phyloP scores from a whole-genome alignment of 2,797 vertebrate species.

The Podargus strigoides region DNA sequence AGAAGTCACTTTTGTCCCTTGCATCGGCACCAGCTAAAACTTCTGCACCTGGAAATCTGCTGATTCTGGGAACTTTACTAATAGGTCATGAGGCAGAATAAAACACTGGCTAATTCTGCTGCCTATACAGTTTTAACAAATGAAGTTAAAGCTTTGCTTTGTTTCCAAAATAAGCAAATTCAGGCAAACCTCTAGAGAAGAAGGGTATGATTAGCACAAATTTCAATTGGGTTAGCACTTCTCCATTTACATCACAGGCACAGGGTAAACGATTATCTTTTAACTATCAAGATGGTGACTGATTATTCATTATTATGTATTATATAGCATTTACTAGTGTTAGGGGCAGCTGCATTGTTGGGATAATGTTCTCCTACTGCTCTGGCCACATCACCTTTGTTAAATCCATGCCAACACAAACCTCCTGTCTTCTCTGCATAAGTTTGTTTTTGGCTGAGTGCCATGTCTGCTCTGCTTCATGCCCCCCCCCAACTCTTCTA shows the following conservation, averaged over 20 bases:
- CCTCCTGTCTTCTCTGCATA: background rate
- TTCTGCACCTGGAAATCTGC: conserved; percentile 14
- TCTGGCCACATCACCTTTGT: background rate
- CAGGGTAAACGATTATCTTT: background rate
- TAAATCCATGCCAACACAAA: background rate
- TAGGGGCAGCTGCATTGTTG: background rate
- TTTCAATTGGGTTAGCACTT: background rate
- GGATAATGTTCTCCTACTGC: background rate
- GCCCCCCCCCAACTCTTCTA: background rate
- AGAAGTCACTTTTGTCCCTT: background rate
- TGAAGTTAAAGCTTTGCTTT: conserved; percentile 40
- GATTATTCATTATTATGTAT: background rate
- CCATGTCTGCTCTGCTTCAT: background rate
- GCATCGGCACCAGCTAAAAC: background rate
- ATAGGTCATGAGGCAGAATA: background rate
- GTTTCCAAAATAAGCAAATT: conserved; percentile 36
- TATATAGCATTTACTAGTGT: background rate
- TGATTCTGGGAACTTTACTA: background rate
- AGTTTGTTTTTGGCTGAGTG: background rate
- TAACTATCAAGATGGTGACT: background rate
- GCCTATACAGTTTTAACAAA: conserved; percentile 23
- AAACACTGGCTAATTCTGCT: conserved; percentile 10
- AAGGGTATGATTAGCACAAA: background rate
- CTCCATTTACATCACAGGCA: background rate
- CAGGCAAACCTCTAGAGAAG: background rate